Evolutionary conservation across 2,888 invertebrate genomes (phyloP), one percentile per base, ranked within the genome.

Genomic region (Agrotis ipsilon): DNA sequence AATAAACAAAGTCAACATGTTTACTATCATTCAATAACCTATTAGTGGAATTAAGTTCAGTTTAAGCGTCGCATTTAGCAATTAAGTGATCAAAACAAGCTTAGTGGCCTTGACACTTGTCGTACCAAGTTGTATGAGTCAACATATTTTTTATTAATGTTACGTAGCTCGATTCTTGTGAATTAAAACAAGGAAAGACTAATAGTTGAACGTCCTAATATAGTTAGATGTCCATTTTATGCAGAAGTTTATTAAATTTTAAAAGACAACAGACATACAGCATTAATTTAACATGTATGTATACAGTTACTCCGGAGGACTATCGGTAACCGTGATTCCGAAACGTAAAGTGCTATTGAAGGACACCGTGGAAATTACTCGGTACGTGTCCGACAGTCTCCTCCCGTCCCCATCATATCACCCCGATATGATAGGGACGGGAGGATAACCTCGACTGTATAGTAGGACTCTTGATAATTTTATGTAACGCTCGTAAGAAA

Each of bases 41-140:
- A n/a, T 19, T 66, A 1, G 27, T 5, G 43, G 13, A 21, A 54
- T 68, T 16, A 19, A 27, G 70, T 55, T 21, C 1, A 57, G 48
- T 2, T 19, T 11, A 39, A 27, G 5, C 9, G 2, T 24, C 14
- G 6, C 45, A 72, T 43, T n/a, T 58, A 32, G 6, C 32, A 19
- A 43, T 45, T 46, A 19, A 7, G 5, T n/a, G 9, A 54, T 24
- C 18, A n/a, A 48, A 57, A 58, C n/a, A 70, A 52, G 43, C 14
- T 21, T 19, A 54, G 24, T 16, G 49, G 6, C 71, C 57, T 70
- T 70, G 57, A 70, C 27, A 49, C 18, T 6, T 6, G 6, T 14
- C 9, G 32, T n/a, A 70, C 16, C 16, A 71, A 51, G 13, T 32
- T 69, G 21, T 13, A 11, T 51, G 45, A 71, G 9, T 71, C 51